Base-by-base conservation (phyloP, 2,888 invertebrate species). In the Scaptomyza parva region DNA sequence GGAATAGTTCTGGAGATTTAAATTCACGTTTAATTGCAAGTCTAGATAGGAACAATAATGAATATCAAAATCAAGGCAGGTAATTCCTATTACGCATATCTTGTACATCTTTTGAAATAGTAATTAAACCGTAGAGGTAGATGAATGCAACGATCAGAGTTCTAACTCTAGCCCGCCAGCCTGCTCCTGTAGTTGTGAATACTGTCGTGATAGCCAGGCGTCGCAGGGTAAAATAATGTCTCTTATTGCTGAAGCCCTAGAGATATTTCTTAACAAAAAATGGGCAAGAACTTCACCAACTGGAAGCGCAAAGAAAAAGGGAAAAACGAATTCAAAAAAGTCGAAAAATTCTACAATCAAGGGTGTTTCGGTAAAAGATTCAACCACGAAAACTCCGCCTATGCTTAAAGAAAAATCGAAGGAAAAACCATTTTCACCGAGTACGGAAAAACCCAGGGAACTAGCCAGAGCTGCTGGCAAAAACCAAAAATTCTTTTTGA, bases 161-260 rank as follows among this genome's bases (percentile, higher is more conserved):
- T 20, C 12, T 2, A 3, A 17, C 11, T 1, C 22, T 37, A 6
- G n/a, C 5, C 12, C 50, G 1, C 24, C 50, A 6, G n/a, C 1
- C 2, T 45, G 60, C 26, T 24, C 12, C 8, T 71, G 70, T 30
- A 24, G 57, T 4, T 71, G 71, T 26, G 45, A 24, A 1, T 26
- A 5, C 1, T 77, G 78, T 26, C 28, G 50, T 0, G 26, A 35
- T 1, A 48, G 26, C 0, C 24, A 17, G 7, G 54, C 61, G 2
- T 1, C 39, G 1, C 52, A 39, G 0, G 40, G 48, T 0, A 53
- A 51, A 14, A 52, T 80, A 8, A 30, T 78, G 2, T 20, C 5
- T 11, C 50, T 85, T 0, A 30, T 85, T 7, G 61, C 65, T 1
- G 44, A 72, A 30, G 63, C 79, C 0, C 39, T 80, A 0, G 65